Conservation (phyloP, 2,113 vertebrate species). For the Tursiops truncatus region DNA sequence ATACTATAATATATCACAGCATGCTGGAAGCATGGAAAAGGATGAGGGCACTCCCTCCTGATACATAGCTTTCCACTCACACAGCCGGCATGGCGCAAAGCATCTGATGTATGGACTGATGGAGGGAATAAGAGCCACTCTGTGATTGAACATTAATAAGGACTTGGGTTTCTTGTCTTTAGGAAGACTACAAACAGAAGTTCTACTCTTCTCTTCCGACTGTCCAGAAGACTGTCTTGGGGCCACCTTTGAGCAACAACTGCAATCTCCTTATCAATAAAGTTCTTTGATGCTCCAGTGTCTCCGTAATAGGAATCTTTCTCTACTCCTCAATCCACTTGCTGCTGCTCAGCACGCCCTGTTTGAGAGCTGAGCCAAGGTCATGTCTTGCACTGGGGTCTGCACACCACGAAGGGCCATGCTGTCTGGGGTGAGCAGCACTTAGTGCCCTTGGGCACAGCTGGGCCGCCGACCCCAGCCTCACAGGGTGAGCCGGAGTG, state of each 20-base stretch:
- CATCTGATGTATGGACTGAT: neutral
- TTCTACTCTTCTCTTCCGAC: neutral
- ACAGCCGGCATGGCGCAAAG: accelerated
- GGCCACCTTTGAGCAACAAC: neutral
- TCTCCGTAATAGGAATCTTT: neutral
- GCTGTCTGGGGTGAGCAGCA: neutral
- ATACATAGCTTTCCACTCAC: neutral
- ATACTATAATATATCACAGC: neutral
- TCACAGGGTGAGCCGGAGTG: neutral
- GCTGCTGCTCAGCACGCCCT: neutral
- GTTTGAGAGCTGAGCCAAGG: neutral
- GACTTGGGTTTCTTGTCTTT: neutral
- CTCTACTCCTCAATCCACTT: neutral
- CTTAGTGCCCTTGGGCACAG: neutral
- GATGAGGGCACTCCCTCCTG: accelerated
- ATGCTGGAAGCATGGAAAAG: neutral
- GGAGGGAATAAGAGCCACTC: neutral
- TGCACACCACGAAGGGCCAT: neutral
- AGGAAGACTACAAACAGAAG: neutral
- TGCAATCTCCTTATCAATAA: neutral
- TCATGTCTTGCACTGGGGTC: neutral
- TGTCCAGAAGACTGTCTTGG: neutral
- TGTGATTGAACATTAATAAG: neutral
- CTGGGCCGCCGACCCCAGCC: neutral
- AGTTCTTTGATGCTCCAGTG: neutral